These are phyloP conservation scores for Halictus rubicundus DNA, from an alignment of 1,140 invertebrate species.

Conservation along the genomic window DNA sequence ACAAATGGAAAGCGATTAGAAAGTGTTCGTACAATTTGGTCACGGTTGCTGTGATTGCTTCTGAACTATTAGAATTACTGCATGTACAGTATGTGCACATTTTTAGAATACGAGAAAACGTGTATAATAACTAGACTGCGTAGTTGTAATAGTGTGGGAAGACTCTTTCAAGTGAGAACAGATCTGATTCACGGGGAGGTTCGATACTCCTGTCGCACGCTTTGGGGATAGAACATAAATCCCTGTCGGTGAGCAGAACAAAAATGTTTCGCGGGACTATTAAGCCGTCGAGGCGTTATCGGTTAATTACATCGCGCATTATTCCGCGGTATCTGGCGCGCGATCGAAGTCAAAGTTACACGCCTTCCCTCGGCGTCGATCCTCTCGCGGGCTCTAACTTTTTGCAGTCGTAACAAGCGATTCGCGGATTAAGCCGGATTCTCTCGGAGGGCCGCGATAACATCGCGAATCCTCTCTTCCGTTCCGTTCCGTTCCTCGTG, in stretches of 20 bases:
- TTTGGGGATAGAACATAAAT: background rate
- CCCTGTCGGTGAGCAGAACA: background rate
- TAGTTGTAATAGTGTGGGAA: too few relatives aligned
- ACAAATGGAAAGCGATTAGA: too few relatives aligned
- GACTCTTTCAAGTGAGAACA: background rate
- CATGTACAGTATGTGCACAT: too few relatives aligned
- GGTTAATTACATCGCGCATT: constrained; percentile 32
- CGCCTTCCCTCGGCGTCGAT: background rate
- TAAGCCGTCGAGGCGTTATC: constrained; percentile 28
- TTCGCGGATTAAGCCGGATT: constrained; percentile 46
- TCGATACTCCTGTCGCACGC: background rate
- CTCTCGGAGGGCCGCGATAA: constrained; percentile 31
- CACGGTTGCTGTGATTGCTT: too few relatives aligned
- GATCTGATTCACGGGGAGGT: background rate
- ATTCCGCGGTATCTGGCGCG: constrained; percentile 10
- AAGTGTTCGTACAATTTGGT: too few relatives aligned
- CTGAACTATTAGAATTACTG: too few relatives aligned
- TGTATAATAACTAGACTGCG: too few relatives aligned
- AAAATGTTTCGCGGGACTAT: constrained; percentile 11
- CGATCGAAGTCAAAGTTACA: background rate
- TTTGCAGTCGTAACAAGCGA: constrained; percentile 39
- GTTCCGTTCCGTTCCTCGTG: background rate
- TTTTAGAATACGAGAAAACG: too few relatives aligned
- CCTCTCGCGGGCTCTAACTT: background rate
- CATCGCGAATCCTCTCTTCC: constrained; percentile 23